Percentiles rank a stretch among this genome's conserved stretches.
Conservation (phyloP, 2,113 vertebrate species). For the Sebastes fasciatus region DNA sequence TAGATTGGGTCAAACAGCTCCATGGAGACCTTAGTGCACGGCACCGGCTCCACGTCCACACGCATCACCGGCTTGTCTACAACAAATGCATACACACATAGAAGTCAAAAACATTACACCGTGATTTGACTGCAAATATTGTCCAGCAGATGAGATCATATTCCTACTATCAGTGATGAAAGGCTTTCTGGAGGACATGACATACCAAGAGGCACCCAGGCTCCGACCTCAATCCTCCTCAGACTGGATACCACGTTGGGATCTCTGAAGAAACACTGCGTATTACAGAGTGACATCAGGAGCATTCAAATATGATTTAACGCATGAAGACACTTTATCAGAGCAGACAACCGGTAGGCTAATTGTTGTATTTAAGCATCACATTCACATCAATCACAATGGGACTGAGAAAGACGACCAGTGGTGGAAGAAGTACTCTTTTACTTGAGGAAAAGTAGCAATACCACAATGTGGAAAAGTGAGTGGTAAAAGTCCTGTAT, state of each 20-base stretch:
- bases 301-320: not conserved
- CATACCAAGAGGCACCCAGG: conserved; percentile 77
- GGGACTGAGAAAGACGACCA: too few species aligned
- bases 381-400: not conserved
- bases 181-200: conserved; percentile 32
- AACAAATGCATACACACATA: conserved; percentile 35
- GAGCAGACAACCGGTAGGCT: not conserved
- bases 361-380: not conserved
- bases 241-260: conserved; percentile 75
- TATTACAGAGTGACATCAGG: conserved; percentile 6
- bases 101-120: conserved; percentile 22
- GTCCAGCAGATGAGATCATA: conserved; percentile 48
- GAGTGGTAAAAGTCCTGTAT: too few species aligned
- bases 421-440: too few species aligned
- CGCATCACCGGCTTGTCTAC: conserved; percentile 73
- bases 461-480: too few species aligned
- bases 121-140: conserved; percentile 17
- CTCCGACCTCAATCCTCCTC: conserved; percentile 57
- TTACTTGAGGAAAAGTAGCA: too few species aligned
- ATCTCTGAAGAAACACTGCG: conserved; percentile 83
- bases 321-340: not conserved
- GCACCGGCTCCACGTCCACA: conserved; percentile 79
- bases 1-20: conserved; percentile 84
- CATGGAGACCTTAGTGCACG: conserved; percentile 80
- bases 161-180: conserved; percentile 33